A percentile compares a stretch with the other conserved stretches of the same genome.
Conservation (phyloP, 2,113 vertebrate species). For the Etheostoma spectabile region DNA sequence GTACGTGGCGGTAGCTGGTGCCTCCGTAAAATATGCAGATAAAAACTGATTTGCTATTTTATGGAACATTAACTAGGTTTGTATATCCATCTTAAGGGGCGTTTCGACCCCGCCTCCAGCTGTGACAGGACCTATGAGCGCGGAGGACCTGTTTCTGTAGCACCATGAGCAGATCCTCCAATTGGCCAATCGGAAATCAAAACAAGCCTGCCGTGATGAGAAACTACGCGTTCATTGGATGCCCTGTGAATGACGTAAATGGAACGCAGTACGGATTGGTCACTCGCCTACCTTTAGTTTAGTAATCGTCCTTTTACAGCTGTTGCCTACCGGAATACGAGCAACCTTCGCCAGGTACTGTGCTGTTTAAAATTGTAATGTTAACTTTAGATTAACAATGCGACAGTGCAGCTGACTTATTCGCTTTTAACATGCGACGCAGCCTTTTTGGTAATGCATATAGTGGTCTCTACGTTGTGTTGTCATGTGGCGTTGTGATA, state of each 20-base stretch:
- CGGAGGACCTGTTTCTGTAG: conserved; percentile 26
- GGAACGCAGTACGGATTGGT: conserved; percentile 17
- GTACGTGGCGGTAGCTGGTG: too few species aligned
- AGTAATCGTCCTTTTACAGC: fast-evolving
- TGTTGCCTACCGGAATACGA: not conserved
- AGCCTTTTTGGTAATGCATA: not conserved
- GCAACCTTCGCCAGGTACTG: conserved; percentile 36
- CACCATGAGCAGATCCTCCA: conserved; percentile 81
- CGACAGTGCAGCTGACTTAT: fast-evolving
- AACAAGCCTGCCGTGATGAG: conserved; percentile 46
- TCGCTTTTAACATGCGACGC: fast-evolving
- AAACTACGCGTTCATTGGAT: conserved; percentile 65
- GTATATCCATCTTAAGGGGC: not conserved
- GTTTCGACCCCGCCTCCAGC: not conserved
- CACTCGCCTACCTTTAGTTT: not conserved
- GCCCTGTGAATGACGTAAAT: fast-evolving
- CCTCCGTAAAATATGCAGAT: not conserved
- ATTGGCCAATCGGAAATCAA: conserved; percentile 72
- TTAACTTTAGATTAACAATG: not conserved
- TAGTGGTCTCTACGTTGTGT: too few species aligned
- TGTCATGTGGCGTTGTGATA: not conserved
- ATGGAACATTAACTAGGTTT: not conserved
- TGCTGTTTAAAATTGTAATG: fast-evolving
- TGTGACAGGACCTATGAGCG: not conserved
- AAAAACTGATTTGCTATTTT: not conserved